Percentiles rank a stretch among this genome's conserved stretches.
Conservation (phyloP, 2,888 invertebrate genomes). For the Sceliomorpha sp. region DNA sequence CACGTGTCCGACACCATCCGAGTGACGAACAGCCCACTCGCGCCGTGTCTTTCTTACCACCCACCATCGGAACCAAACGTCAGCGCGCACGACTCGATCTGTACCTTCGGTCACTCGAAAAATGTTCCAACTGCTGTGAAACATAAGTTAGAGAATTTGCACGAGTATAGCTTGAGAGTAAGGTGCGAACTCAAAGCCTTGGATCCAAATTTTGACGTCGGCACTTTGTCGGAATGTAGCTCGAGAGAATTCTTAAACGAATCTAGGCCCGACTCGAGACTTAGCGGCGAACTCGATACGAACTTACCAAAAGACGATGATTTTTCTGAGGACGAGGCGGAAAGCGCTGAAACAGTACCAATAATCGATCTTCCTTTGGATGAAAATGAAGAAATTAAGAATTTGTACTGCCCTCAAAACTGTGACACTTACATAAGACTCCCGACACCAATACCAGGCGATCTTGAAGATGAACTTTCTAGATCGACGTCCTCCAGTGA, state of each 20-base stretch:
- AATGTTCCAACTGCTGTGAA: slow-evolving; percentile 62
- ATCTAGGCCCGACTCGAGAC: slow-evolving; percentile 66
- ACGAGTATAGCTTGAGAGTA: slow-evolving; percentile 73
- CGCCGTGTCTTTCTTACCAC: slow-evolving; percentile 65
- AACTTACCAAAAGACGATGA: slow-evolving; percentile 23
- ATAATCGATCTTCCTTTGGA: slow-evolving; percentile 38
- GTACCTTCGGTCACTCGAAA: slow-evolving; percentile 67
- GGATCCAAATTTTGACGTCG: slow-evolving; percentile 65
- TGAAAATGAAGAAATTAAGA: slow-evolving; percentile 31
- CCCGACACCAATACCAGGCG: slow-evolving; percentile 72
- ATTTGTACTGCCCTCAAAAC: slow-evolving; percentile 44
- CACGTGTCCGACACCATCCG: slow-evolving; percentile 66
- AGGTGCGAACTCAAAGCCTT: slow-evolving; percentile 66
- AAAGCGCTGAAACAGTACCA: slow-evolving; percentile 41
- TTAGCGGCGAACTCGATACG: slow-evolving; percentile 58
- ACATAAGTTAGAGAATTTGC: slow-evolving; percentile 73
- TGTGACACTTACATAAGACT: slow-evolving; percentile 66
- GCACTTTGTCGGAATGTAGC: slow-evolving; percentile 69
- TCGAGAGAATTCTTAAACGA: slow-evolving; percentile 62
- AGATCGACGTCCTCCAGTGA: slow-evolving; percentile 65
- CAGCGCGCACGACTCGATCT: slow-evolving; percentile 71
- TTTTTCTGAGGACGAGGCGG: slow-evolving; percentile 29
- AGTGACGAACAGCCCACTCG: slow-evolving; percentile 62
- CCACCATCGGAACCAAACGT: slow-evolving; percentile 57
- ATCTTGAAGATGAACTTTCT: slow-evolving; percentile 62